Evolutionary conservation across 2,888 invertebrate genomes (phyloP), one percentile per base, ranked within the genome.

Genomic region (Empis stercorea): DNA sequence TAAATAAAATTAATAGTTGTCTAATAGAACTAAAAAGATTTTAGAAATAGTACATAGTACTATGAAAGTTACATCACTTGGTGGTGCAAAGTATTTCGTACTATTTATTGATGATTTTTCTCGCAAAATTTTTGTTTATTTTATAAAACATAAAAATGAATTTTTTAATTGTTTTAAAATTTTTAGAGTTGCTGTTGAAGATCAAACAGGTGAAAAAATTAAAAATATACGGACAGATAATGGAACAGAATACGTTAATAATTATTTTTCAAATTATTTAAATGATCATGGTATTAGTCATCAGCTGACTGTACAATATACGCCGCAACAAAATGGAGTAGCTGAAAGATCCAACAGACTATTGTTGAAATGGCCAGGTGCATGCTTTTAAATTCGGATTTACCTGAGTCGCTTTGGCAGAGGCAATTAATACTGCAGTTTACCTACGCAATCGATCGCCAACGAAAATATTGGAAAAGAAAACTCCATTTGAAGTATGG

Each of bases 351-450:
- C 40, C 10, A 55, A 55, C 27, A 10, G 48, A 9, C 53, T 1
- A n/a, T 54, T 0, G 41, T 60, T 10, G 57, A 61, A n/a, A 52
- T 52, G 44, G 56, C 58, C 2, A 46, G 60, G n/a, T 52, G 56
- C 15, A 54, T 63, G 54, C 23, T 63, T 16, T 39, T 51, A 1
- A 47, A 53, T 17, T 47, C 54, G 7, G 51, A 48, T 7, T 38
- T 61, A 2, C 54, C 15, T 54, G 59, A 48, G 36, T 32, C 50
- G 9, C 40, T 56, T 10, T 58, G 56, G 56, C 48, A 13, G 53
- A 54, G 11, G 53, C 52, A 6, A 20, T 49, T 6, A 45, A 42
- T 9, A 53, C 50, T 14, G 48, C 50, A 23, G 48, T 40, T 10
- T 53, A 52, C 45, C 10, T 52, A 13, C 36, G 51, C 13, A 53